phyloP scores from a whole-genome alignment of 2,888 invertebrate species.

The Calameuta pallipes region DNA sequence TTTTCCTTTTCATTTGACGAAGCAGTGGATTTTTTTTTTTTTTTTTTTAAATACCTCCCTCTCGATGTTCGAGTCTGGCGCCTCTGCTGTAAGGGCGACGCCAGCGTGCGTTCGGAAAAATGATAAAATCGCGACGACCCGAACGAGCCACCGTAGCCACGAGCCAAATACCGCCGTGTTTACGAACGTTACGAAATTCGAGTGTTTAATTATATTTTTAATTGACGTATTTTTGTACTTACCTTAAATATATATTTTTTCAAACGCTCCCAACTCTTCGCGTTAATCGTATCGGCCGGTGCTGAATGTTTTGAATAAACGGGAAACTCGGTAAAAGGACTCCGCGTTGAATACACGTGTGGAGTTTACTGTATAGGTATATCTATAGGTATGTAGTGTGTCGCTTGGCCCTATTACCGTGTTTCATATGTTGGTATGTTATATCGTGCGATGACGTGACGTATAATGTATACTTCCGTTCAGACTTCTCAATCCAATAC shows the following conservation, averaged over 20 bases:
- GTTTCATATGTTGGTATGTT: not conserved
- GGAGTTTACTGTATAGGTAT: not conserved
- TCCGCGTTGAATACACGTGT: not conserved
- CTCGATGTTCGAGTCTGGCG: not conserved
- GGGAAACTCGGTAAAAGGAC: not conserved
- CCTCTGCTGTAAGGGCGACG: not conserved
- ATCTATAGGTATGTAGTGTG: not conserved
- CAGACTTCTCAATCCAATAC: not conserved
- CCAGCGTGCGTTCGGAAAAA: too few relatives aligned
- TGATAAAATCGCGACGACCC: not conserved
- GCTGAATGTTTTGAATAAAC: not conserved
- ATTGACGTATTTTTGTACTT: not conserved
- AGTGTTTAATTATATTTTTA: not conserved
- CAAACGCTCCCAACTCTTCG: not conserved
- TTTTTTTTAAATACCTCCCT: not conserved
- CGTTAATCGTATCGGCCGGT: not conserved
- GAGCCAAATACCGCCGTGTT: not conserved
- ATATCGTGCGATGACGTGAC: not conserved
- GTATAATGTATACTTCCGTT: not conserved
- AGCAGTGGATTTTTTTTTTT: not conserved
- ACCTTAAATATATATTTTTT: not conserved
- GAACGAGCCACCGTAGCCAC: not conserved
- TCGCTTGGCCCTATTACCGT: not conserved
- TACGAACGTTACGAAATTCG: not conserved
- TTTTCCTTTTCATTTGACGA: not conserved